phyloP scores from a whole-genome alignment of 2,888 invertebrate species.

The Cheilosia scutellata region DNA sequence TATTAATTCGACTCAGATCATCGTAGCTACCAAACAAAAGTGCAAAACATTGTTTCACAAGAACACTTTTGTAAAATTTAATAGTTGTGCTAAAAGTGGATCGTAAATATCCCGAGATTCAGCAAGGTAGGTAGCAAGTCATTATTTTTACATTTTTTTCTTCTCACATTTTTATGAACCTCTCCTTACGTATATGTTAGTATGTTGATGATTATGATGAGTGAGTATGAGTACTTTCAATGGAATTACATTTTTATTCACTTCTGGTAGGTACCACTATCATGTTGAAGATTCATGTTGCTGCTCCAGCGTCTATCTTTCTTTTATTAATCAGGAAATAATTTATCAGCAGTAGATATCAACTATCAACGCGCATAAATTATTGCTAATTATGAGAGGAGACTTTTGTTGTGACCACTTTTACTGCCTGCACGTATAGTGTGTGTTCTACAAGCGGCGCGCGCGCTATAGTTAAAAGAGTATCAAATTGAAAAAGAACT shows the following conservation, averaged over 20 bases:
- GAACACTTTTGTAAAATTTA: neutral
- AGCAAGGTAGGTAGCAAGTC: constrained; percentile 37
- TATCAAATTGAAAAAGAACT: constrained; percentile 26
- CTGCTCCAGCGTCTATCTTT: constrained; percentile 53
- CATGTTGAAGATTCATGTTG: constrained; percentile 55
- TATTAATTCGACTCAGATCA: neutral
- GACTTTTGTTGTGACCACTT: constrained; percentile 37
- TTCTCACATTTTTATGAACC: constrained; percentile 14
- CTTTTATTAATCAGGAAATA: constrained; percentile 71
- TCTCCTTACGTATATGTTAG: neutral
- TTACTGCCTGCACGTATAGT: constrained; percentile 16
- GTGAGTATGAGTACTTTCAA: constrained; percentile 49
- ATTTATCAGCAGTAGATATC: constrained; percentile 55
- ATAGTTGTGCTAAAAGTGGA: constrained; percentile 10
- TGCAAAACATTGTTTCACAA: too few relatives aligned
- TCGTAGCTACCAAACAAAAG: neutral
- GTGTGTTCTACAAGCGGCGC: constrained; percentile 48
- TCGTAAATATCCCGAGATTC: constrained; percentile 54
- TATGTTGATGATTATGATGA: constrained; percentile 4
- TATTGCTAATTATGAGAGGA: constrained; percentile 52
- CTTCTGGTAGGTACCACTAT: constrained; percentile 54
- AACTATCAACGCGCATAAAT: constrained; percentile 55
- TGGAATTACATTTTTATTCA: constrained; percentile 65
- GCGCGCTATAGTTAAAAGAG: constrained; percentile 13
- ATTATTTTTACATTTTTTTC: constrained; percentile 9